phyloP scores from a whole-genome alignment of 2,113 vertebrate species.

The Cephalopholis sonnerati region DNA sequence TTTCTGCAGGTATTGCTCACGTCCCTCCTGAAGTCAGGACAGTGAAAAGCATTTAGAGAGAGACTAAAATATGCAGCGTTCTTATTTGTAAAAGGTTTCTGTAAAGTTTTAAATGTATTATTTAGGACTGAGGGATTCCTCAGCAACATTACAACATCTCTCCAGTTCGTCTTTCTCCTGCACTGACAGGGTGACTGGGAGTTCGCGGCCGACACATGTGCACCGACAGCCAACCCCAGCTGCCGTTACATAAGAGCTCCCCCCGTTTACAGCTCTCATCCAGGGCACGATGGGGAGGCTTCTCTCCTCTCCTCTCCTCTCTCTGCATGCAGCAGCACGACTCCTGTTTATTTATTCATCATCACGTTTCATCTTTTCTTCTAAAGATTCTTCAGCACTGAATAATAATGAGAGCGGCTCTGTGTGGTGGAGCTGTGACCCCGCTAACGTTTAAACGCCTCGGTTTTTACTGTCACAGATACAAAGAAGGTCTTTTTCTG shows the following conservation, averaged over 20 bases:
- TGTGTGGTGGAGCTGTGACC: not conserved
- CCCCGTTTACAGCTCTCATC: constrained; percentile 39
- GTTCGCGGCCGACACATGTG: constrained; percentile 31
- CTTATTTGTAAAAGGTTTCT: not conserved
- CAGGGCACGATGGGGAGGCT: constrained; percentile 43
- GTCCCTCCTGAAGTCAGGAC: not conserved
- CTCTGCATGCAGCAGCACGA: constrained; percentile 8
- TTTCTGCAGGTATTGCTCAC: too few relatives aligned
- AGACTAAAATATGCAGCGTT: not conserved
- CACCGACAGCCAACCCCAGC: constrained; percentile 43
- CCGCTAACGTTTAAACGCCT: not conserved
- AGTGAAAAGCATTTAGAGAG: not conserved
- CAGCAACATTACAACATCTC: not conserved
- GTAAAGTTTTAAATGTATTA: constrained; percentile 15
- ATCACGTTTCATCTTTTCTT: constrained; percentile 61
- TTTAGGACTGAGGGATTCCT: constrained; percentile 50
- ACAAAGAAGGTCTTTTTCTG: not conserved
- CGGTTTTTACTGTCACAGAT: constrained; percentile 4
- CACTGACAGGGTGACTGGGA: constrained; percentile 25
- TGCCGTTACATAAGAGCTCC: constrained; percentile 63
- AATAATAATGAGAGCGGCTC: constrained; percentile 32
- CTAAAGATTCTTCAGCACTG: constrained; percentile 26
- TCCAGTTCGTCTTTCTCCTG: not conserved
- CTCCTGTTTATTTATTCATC: constrained; percentile 66
- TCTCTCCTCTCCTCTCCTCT: not conserved